Conservation (phyloP, 2,797 vertebrate species). For the Argentina silus region DNA sequence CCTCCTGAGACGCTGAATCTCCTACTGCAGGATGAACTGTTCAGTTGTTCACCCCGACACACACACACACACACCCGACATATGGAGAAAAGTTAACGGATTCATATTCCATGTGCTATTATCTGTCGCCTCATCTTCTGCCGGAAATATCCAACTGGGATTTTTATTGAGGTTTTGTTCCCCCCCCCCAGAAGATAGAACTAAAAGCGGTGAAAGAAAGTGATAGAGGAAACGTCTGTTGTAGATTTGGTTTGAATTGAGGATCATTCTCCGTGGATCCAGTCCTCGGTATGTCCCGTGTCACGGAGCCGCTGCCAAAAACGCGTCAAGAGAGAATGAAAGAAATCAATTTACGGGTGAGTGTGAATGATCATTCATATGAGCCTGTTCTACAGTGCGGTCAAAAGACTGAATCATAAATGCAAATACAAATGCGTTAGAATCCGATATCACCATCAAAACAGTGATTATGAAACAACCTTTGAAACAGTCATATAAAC, state of each 20-base stretch:
- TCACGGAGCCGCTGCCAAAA: constrained; percentile 68
- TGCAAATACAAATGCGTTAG: neutral
- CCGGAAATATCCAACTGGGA: constrained; percentile 17
- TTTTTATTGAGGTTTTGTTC: neutral
- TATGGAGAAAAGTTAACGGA: constrained; percentile 36
- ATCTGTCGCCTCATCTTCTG: neutral
- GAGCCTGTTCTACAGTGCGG: neutral
- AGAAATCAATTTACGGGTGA: constrained; percentile 77
- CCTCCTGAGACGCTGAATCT: constrained; percentile 15
- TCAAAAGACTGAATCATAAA: neutral
- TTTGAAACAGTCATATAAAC: no score
- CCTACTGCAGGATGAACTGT: constrained; percentile 30
- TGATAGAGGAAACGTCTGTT: neutral
- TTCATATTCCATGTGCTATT: constrained; percentile 15
- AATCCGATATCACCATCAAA: neutral
- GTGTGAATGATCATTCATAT: constrained; percentile 16
- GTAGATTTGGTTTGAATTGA: constrained; percentile 16
- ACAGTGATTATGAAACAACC: no score
- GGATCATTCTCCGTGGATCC: constrained; percentile 32
- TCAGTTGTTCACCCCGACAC: constrained; percentile 9
- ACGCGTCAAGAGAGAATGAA: constrained; percentile 79
- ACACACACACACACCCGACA: neutral
- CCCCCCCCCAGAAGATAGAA: neutral
- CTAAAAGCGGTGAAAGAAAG: neutral
- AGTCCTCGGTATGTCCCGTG: constrained; percentile 73